phyloP scores from a whole-genome alignment of 1,140 invertebrate species.

The Dreissena polymorpha region DNA sequence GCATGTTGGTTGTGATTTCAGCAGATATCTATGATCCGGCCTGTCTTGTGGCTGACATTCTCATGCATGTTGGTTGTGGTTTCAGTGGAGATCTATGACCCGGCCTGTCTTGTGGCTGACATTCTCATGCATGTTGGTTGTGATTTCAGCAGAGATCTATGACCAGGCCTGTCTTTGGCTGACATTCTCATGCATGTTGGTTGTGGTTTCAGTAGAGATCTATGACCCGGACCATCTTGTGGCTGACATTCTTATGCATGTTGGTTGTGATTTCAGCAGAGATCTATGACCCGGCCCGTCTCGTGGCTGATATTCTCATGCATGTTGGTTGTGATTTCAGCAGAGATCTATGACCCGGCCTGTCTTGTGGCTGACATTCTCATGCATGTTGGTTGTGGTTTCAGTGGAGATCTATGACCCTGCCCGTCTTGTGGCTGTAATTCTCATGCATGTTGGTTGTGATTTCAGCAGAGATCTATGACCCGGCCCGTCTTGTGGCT shows the following conservation, averaged over 20 bases:
- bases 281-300: too few species aligned
- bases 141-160: slow-evolving; percentile 67
- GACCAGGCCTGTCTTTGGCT: slow-evolving; percentile 69
- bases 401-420: too few species aligned
- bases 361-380: slow-evolving; percentile 73
- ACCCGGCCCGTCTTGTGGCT: slow-evolving; percentile 69
- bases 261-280: too few species aligned
- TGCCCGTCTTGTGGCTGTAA: too few species aligned
- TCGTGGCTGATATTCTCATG: too few species aligned
- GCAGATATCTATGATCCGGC: slow-evolving; percentile 70
- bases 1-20: slow-evolving; percentile 69
- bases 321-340: too few species aligned
- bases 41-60: slow-evolving; percentile 68
- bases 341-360: slow-evolving; percentile 70
- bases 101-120: slow-evolving; percentile 70
- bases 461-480: slow-evolving; percentile 65
- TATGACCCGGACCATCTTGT: slow-evolving; percentile 71
- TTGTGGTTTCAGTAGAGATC: slow-evolving; percentile 62
- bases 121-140: slow-evolving; percentile 69
- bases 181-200: slow-evolving; percentile 75
- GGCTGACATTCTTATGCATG: slow-evolving; percentile 75
- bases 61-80: too few species aligned
- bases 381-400: too few species aligned
- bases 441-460: too few species aligned
- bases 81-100: slow-evolving; percentile 70